These are phyloP conservation scores for Hyaena hyaena DNA, from an alignment of 2,113 vertebrate species.

Conservation along the genomic window DNA sequence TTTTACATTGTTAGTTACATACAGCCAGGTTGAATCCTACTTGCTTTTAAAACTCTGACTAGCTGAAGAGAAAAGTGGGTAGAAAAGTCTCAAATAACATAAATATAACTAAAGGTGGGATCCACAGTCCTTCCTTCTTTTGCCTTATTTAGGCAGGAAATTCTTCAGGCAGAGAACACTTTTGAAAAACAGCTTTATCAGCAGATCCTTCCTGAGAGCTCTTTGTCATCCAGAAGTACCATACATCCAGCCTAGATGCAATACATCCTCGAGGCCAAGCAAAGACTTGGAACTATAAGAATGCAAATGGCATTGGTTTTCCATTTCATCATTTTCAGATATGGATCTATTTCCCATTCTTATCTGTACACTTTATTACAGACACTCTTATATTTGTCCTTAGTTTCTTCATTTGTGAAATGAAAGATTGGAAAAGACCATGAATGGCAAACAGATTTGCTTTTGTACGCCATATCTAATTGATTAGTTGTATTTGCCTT, in stretches of 20 bases:
- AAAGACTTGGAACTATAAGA: background rate
- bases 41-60: conserved; percentile 17
- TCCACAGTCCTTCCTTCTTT: background rate
- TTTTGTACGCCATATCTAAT: background rate
- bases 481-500: background rate
- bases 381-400: background rate
- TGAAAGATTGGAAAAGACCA: conserved; percentile 1
- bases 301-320: background rate
- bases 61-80: background rate
- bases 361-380: background rate
- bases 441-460: background rate
- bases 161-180: background rate
- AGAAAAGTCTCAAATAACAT: background rate
- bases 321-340: background rate
- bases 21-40: background rate
- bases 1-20: conserved; percentile 24
- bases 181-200: conserved; percentile 16
- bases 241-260: background rate
- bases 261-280: background rate
- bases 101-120: background rate
- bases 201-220: background rate
- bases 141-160: background rate
- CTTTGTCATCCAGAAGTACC: background rate
- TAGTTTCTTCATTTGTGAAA: background rate
- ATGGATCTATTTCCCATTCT: background rate